phyloP scores from a whole-genome alignment of 1,140 invertebrate genomes.

The Hypsibius dujardini region DNA sequence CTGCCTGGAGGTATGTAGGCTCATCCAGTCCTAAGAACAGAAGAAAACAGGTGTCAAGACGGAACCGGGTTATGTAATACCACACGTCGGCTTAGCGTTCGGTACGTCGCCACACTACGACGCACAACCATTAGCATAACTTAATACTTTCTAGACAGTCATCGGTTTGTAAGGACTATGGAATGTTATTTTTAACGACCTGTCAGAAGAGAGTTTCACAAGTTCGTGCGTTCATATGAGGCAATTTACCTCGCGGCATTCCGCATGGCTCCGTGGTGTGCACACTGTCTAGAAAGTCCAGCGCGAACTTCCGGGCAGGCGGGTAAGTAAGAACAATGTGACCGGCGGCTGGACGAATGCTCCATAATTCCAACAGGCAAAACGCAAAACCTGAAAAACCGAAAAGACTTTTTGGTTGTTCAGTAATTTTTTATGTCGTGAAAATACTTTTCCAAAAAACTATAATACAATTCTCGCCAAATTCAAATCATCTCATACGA shows the following conservation, averaged over 20 bases:
- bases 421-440: too few species aligned
- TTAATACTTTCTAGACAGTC: neutral
- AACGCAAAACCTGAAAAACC: too few species aligned
- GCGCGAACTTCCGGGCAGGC: constrained; percentile 46
- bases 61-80: too few species aligned
- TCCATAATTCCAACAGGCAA: too few species aligned
- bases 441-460: too few species aligned
- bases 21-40: constrained; percentile 34
- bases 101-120: neutral
- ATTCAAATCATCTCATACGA: too few species aligned
- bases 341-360: constrained; percentile 9
- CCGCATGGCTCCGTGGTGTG: constrained; percentile 77
- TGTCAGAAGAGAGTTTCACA: constrained; percentile 3
- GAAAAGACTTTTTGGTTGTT: too few species aligned
- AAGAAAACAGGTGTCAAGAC: too few species aligned
- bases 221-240: constrained; percentile 15
- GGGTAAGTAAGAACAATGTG: constrained; percentile 35
- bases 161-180: neutral
- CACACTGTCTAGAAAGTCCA: constrained; percentile 81
- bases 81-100: too few species aligned
- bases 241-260: constrained; percentile 71
- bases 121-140: neutral
- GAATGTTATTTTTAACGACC: too few species aligned
- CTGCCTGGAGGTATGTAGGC: constrained; percentile 59
- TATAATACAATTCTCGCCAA: too few species aligned